Evolutionary conservation across 2,113 vertebrate species (phyloP).

Genomic region (Trinectes maculatus): DNA sequence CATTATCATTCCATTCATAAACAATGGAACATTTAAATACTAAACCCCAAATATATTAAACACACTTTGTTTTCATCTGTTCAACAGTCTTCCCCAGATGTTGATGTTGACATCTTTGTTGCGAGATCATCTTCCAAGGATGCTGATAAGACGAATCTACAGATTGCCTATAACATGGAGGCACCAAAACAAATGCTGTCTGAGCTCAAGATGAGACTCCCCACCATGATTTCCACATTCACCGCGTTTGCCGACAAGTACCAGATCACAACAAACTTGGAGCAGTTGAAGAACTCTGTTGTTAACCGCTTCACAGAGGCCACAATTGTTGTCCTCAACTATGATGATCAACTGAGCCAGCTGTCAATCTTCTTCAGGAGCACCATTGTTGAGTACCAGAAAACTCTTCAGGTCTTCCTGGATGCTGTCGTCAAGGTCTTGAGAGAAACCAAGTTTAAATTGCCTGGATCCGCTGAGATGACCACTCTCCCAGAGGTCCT

Average conservation of each 20-base stretch:
- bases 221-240: constrained; percentile 68
- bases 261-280: constrained; percentile 35
- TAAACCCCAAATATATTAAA: neutral
- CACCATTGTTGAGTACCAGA: constrained; percentile 75
- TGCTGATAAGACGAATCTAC: constrained; percentile 75
- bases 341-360: constrained; percentile 73
- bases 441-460: constrained; percentile 81
- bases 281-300: constrained; percentile 67
- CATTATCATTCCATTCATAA: constrained; percentile 10
- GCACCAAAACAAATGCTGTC: constrained; percentile 76
- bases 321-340: constrained; percentile 63
- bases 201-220: constrained; percentile 77
- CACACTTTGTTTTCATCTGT: constrained; percentile 3
- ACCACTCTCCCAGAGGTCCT: constrained; percentile 84
- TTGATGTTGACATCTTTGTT: constrained; percentile 83
- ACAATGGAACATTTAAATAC: neutral
- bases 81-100: constrained; percentile 83
- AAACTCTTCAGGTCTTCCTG: constrained; percentile 75
- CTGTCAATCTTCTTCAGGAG: constrained; percentile 77
- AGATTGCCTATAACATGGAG: constrained; percentile 84
- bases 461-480: constrained; percentile 79
- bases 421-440: constrained; percentile 82
- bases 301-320: constrained; percentile 63
- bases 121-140: constrained; percentile 72
- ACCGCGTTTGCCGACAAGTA: constrained; percentile 77